Base-by-base conservation (phyloP, 2,797 vertebrate species). In the Lepus townsendii region DNA sequence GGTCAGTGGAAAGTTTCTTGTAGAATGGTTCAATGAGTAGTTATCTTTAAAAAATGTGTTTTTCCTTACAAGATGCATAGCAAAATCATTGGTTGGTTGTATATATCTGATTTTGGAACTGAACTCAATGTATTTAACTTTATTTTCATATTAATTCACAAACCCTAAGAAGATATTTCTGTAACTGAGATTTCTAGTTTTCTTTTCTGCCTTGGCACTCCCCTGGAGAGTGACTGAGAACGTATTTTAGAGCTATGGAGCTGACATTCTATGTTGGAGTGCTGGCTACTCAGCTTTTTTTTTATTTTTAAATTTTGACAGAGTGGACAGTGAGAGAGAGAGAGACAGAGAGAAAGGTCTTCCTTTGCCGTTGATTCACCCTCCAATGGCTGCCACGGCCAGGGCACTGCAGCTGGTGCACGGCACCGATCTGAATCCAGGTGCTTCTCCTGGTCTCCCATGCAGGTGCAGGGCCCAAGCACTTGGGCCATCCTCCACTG, bases 1-100 rank as follows among this genome's bases (percentile, higher is more conserved):
- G 97, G 96, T 92, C 92, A 97, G 88, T 84, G 88, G 97, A 94
- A 88, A 83, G 17, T 95, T 97, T 77, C 95, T 97, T 96, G 77
- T 69, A 85, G 32, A 94, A 63, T 71, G 14, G 19, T 52, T 72
- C 57, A 97, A 1, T 96, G 88, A 94, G 83, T 93, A 79, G 17
- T 76, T 72, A 42, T 94, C 78, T 10, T 86, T 93, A 77, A 88
- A 54, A 93, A 90, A 88, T 63, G 1, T 42, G 27, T 77, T 62
- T 90, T 94, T 38, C 16, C 35, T 38, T 93, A 52, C 95, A 94
- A 69, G 79, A 62, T 57, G 20, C 11, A 86, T 11, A 69, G 7
- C 47, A 76, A 27, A 93, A 20, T 9, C 22, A 78, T 80, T 30
- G 5, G 38, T 89, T 89, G 92, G 90, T 73, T 71, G 19, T 47